A percentile compares a stretch with the other conserved stretches of the same genome.
These are phyloP conservation scores for Amiota minor DNA, from an alignment of 2,888 invertebrate species.

Conservation along the genomic window DNA sequence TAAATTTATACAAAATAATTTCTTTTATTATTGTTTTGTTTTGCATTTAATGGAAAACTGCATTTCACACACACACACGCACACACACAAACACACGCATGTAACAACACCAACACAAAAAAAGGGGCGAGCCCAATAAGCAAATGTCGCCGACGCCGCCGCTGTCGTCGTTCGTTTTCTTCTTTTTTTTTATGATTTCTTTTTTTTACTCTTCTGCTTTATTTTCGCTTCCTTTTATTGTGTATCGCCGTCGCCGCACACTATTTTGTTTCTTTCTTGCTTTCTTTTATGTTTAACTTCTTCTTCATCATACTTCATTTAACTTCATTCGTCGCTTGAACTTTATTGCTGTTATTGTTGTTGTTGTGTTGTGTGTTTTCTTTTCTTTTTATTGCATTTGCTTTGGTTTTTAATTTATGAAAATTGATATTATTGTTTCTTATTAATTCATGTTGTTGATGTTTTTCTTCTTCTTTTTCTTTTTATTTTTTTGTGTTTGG, in stretches of 20 bases:
- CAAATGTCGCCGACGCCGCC: conserved; percentile 18
- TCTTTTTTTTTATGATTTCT: not conserved
- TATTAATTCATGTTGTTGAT: conserved; percentile 38
- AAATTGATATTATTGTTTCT: conserved; percentile 35
- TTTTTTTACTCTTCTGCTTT: not conserved
- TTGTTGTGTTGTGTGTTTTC: conserved; percentile 45
- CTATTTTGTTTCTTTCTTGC: conserved; percentile 42
- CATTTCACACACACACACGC: conserved; percentile 1
- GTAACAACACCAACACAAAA: conserved; percentile 8
- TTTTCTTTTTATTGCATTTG: conserved; percentile 57
- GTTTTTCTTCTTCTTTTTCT: conserved; percentile 34
- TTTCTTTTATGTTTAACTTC: conserved; percentile 50
- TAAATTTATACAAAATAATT: not conserved
- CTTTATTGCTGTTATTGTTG: conserved; percentile 13
- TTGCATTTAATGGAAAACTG: not conserved
- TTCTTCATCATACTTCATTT: conserved; percentile 39
- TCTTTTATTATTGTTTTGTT: conserved; percentile 1
- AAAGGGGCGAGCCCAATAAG: conserved; percentile 28
- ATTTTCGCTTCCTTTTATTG: conserved; percentile 8
- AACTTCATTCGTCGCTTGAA: conserved; percentile 2
- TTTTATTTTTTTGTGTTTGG: conserved; percentile 46
- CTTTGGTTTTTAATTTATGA: conserved; percentile 51
- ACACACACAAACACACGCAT: not conserved
- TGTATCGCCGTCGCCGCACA: not conserved
- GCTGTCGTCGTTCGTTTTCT: conserved; percentile 10